Evolutionary conservation across 2,797 vertebrate genomes (phyloP).

Genomic region (Sparidentex hasta): DNA sequence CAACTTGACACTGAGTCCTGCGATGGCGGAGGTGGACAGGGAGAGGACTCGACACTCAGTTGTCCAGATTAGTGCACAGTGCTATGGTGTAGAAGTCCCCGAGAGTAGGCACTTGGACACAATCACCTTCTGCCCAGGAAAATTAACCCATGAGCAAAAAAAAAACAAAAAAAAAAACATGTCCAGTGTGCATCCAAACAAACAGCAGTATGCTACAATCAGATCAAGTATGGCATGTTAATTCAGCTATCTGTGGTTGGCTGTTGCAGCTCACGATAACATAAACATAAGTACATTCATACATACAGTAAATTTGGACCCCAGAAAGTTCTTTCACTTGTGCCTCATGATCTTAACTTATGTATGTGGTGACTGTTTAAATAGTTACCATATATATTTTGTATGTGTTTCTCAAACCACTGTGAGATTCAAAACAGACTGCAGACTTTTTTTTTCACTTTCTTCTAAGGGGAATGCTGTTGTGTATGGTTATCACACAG

Average conservation of each 20-base stretch:
- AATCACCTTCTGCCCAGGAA: constrained; percentile 47
- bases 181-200: constrained; percentile 29
- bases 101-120: constrained; percentile 82
- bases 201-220: constrained; percentile 24
- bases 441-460: background rate
- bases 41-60: constrained; percentile 12
- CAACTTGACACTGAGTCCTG: constrained; percentile 10
- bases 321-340: background rate
- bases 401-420: background rate
- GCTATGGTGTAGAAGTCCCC: constrained; percentile 73
- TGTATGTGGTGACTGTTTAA: background rate
- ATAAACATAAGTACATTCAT: constrained; percentile 47
- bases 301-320: constrained; percentile 15
- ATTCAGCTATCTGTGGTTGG: constrained; percentile 13
- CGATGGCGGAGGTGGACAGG: constrained; percentile 4
- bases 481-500: background rate
- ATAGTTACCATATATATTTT: background rate
- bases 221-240: constrained; percentile 16
- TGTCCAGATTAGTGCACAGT: constrained; percentile 70
- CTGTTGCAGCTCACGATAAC: background rate
- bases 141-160: constrained; percentile 3
- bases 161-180: background rate
- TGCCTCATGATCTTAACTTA: constrained; percentile 12
- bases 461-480: background rate
- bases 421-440: background rate